Base-by-base conservation (phyloP, 1,140 invertebrate species). In the Anadara kagoshimensis region DNA sequence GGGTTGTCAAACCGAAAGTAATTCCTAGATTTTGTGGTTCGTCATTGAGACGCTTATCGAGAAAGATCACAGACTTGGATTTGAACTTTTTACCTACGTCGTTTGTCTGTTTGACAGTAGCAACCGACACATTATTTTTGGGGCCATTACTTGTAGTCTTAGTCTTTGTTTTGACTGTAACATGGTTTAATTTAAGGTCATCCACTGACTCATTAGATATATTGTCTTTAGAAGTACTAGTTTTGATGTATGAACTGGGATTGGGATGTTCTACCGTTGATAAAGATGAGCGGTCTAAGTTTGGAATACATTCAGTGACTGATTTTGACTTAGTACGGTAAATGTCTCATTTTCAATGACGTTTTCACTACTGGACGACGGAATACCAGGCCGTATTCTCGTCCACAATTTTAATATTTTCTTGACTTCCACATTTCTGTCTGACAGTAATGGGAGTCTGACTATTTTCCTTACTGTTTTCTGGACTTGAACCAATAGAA, bases 401-500 rank as follows among this genome's bases (percentile, higher is more conserved):
- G 18, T 69, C 56, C 41, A 53, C 18, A 51, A 44, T 29, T 66
- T 66, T 66, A 14, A 70, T 22, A 47, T 73, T 51, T 65, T 79
- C 80, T 59, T 78, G 73, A 67, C 78, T 71, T 36, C 75, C 73
- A 47, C 29, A 71, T 58, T 78, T 78, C 26, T 66, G 69, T 74
- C 73, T 44, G 56, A 20, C 18, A 20, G 14, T 20, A 22, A 70
- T 41, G 43, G 59, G 44, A 78, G 65, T 44, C 26, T 47, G 59
- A 49, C 45, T 74, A 14, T 69, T 73, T 61, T 73, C 69, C 36
- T 75, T 70, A 14, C 70, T 29, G 16, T 78, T 79, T 36, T 86
- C 85, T 53, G 85, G 85, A 74, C 81, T 81, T 47, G 85, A 86
- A 58, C 85, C 85, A 36, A 86, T 84, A 24, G 85, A 86, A 76